Conservation (phyloP, 2,113 vertebrate species). For the Myotis lucifugus region DNA sequence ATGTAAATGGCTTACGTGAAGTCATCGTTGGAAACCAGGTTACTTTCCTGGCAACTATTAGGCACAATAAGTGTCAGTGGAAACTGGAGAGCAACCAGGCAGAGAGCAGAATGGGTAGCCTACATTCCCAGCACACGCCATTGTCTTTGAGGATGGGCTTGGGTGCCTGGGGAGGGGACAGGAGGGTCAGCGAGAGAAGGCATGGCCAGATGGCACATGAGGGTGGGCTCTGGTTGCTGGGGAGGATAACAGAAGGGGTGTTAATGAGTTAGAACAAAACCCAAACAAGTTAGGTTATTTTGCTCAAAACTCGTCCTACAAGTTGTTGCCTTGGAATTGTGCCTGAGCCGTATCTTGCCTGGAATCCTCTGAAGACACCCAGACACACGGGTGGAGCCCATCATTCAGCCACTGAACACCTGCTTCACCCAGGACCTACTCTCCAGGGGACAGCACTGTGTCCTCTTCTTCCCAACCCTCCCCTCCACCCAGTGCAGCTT, state of each 20-base stretch:
- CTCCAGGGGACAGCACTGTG: accelerated
- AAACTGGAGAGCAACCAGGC: background rate
- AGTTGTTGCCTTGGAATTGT: background rate
- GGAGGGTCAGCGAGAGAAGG: background rate
- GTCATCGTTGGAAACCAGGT: background rate
- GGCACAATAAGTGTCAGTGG: background rate
- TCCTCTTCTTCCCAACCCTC: background rate
- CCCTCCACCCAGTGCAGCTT: background rate
- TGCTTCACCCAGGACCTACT: background rate
- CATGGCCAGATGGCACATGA: accelerated
- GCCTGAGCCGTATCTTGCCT: background rate
- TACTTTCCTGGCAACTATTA: background rate
- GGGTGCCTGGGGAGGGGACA: too few relatives aligned
- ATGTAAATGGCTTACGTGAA: background rate
- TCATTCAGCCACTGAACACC: background rate
- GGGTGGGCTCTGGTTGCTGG: background rate
- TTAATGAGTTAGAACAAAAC: background rate
- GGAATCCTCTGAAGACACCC: background rate
- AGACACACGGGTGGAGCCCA: background rate
- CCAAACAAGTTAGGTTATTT: background rate
- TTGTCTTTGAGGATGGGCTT: background rate
- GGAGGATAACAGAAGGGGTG: background rate
- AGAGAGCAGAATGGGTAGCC: background rate
- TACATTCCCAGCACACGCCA: background rate
- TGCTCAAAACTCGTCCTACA: constrained; percentile 20